Base-by-base conservation (phyloP, 1,140 invertebrate genomes). In the Wiebesia pumilae region DNA sequence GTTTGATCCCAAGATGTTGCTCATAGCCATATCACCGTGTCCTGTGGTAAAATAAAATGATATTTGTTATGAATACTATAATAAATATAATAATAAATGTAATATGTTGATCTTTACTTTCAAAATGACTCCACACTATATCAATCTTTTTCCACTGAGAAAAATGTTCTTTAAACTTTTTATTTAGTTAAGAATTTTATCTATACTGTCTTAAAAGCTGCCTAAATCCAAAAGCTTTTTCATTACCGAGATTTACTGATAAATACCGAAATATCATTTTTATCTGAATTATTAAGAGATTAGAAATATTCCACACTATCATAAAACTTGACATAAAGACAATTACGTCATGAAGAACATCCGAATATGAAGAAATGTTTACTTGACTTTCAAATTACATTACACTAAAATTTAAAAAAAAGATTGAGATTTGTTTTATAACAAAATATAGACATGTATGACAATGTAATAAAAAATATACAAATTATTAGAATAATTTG, bases 1-100 rank as follows among this genome's bases (percentile, higher is more conserved):
- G 89, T 98, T 98, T 0, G 97, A 97, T 0, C 97, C 97, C 12
- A 98, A 90, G 0, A 97, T 96, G 89, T 98, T 98, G 14, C 97
- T 97, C 71, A 98, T 96, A 0, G 97, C 97, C 95, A 98, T 98
- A 47, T 96, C 96, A 30, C 96, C 97, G 89, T 97, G 95, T 88
- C 97, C 97, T 98, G 27, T 9, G 14, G 43, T 65, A 40, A 24
- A 30, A 47, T 47, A 10, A 77, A 40, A 4, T n/a, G 30, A 30
- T 47, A 7, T 47, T 47, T 47, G 6, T 47, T 7, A 47, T 47
- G 14, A 47, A 47, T 47, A 47, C 43, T n/a, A n/a, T n/a, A 9
- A 6, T n/a, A 65, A 30, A 67, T 67, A 67, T 47, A 67, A 10
- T 58, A 16, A 21, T 21, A 58, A 58, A 58, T 58, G 19, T 58